Percentiles rank a stretch among this genome's conserved stretches.
Evolutionary conservation across 2,113 vertebrate species (phyloP).

Genomic region (Podiceps cristatus): DNA sequence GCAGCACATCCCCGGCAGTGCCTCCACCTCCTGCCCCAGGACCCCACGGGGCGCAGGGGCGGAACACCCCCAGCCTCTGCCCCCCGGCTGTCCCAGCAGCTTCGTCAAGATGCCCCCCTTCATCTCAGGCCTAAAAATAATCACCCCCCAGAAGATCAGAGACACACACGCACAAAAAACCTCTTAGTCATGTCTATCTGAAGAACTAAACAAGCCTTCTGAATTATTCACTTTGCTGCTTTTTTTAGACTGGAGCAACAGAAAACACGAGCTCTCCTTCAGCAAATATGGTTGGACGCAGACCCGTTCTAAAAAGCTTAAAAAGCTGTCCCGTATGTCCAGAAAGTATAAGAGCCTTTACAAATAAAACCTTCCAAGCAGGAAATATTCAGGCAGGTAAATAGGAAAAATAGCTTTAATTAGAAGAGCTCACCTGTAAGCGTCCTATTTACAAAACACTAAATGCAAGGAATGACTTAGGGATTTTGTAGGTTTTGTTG

Average conservation of each 20-base stretch:
- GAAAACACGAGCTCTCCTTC: neutral
- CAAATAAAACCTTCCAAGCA: neutral
- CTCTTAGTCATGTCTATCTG: neutral
- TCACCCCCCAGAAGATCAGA: neutral
- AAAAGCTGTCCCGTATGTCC: neutral
- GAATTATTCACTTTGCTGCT: constrained; percentile 30
- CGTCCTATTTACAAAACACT: neutral
- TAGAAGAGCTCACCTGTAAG: neutral
- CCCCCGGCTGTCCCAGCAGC: fast-evolving
- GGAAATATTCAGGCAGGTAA: neutral
- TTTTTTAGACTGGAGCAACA: neutral
- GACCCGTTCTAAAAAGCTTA: neutral
- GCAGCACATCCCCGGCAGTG: neutral
- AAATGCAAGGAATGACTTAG: neutral
- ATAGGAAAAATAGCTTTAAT: neutral
- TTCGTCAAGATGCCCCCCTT: fast-evolving
- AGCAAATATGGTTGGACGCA: neutral
- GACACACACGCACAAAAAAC: neutral
- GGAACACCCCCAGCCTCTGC: too few relatives aligned
- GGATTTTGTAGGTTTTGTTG: fast-evolving
- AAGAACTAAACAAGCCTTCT: neutral
- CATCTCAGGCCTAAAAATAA: neutral
- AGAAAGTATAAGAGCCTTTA: neutral
- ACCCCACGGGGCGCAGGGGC: fast-evolving
- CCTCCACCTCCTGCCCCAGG: neutral